Evolutionary conservation across 2,113 vertebrate genomes (phyloP).

Genomic region (Callocephalon fimbriatum): DNA sequence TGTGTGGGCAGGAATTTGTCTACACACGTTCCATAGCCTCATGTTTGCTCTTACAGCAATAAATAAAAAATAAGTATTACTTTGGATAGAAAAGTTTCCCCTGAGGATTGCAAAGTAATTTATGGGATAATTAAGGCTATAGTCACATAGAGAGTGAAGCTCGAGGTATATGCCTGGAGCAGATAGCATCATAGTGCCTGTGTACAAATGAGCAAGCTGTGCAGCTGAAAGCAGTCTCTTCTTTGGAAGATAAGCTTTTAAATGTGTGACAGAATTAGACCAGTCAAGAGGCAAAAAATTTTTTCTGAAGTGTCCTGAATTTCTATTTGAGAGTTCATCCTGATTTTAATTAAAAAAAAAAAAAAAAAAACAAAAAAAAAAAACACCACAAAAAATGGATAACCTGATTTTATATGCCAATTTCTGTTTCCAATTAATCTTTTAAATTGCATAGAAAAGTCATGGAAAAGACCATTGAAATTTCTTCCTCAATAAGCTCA

Average conservation of each 20-base stretch:
- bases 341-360: not conserved
- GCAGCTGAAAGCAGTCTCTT: not conserved
- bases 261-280: not conserved
- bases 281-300: not conserved
- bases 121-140: slow-evolving; percentile 18
- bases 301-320: not conserved
- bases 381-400: not conserved
- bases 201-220: not conserved
- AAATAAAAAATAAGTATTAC: slow-evolving; percentile 26
- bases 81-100: not conserved
- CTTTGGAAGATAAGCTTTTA: not conserved
- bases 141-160: not conserved
- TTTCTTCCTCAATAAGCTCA: not conserved
- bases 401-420: not conserved
- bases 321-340: not conserved
- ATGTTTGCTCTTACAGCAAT: not conserved
- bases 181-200: not conserved
- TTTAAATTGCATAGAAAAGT: not conserved
- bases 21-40: not conserved
- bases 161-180: not conserved
- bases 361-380: no score
- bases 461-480: not conserved
- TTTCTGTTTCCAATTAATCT: not conserved
- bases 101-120: not conserved
- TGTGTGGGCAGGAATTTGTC: not conserved